Conservation (phyloP, 2,113 vertebrate genomes). For the Percina caprodes region DNA sequence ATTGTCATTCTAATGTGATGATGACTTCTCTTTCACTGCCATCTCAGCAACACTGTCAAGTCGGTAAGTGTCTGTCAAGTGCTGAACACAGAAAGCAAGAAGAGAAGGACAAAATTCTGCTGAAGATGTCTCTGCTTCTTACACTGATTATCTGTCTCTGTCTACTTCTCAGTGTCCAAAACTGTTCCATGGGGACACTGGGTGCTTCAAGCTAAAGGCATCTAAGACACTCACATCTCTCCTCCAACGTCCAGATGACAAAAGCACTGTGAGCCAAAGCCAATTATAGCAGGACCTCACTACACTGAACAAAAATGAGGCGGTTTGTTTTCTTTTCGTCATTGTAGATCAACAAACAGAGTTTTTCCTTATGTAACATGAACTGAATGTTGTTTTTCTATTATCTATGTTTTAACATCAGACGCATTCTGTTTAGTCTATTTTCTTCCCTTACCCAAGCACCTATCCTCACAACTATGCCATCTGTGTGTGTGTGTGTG, state of each 20-base stretch:
- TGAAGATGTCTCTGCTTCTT: constrained; percentile 12
- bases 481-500: constrained; percentile 5
- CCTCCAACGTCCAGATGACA: constrained; percentile 60
- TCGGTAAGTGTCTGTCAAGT: background rate
- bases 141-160: background rate
- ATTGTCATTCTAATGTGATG: constrained; percentile 48
- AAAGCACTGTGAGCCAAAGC: constrained; percentile 55
- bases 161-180: constrained; percentile 9
- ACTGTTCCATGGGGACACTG: constrained; percentile 34
- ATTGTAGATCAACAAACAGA: background rate
- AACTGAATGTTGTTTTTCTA: constrained; percentile 3
- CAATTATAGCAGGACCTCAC: constrained; percentile 44
- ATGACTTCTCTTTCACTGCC: constrained; percentile 38
- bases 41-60: constrained; percentile 42
- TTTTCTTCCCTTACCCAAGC: background rate
- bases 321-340: constrained; percentile 2
- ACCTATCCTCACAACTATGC: constrained; percentile 1
- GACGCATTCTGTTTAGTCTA: background rate
- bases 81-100: constrained; percentile 23
- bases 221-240: constrained; percentile 44
- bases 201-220: constrained; percentile 46
- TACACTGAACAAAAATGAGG: constrained; percentile 15
- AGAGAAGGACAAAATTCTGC: constrained; percentile 15
- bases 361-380: background rate
- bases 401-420: background rate